Base-by-base conservation (phyloP, 2,888 invertebrate species). In the Tryphoninae sp. region DNA sequence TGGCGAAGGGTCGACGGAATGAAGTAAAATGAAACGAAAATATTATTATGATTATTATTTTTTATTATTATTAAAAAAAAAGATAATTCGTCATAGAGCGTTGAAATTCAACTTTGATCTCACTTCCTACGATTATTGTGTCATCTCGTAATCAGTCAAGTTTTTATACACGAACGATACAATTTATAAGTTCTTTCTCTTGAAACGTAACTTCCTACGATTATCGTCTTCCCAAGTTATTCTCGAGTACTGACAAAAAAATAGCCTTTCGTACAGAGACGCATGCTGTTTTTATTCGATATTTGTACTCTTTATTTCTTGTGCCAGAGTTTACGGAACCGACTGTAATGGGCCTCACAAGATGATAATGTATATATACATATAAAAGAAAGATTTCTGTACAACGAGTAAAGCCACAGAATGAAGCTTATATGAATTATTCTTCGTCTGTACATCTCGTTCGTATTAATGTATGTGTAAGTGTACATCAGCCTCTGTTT, bases 271-370 rank as follows among this genome's bases (percentile, higher is more conserved):
- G 16, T 40, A 53, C 22, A 61, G n/a, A 49, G 16, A 19, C 26
- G 40, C 67, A 64, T 68, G 19, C 68, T n/a, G 42, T 73, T 82
- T 72, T 68, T 67, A 76, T 79, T 76, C 72, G 61, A 61, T 67
- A 42, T 76, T 68, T 72, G 55, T 76, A 40, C 68, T 59, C 42
- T 26, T 58, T 49, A 42, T 74, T 78, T 76, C 23, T 51, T 51
- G 19, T 74, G 51, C 40, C 22, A 55, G 19, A 55, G 67, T 65
- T 68, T 59, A 64, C 79, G 45, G 68, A 68, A 26, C 42, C 68
- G 33, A 26, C 85, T 85, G 85, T 88, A 89, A 89, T 87, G 86
- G 88, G 88, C 88, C 88, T 88, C 90, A 88, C 89, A 88, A 83
- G 85, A 86, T 83, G 89, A 89, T 89, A n/a, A 51, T 51, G 22